Conservation (phyloP, 2,888 invertebrate species). For the Endotricha flammealis region DNA sequence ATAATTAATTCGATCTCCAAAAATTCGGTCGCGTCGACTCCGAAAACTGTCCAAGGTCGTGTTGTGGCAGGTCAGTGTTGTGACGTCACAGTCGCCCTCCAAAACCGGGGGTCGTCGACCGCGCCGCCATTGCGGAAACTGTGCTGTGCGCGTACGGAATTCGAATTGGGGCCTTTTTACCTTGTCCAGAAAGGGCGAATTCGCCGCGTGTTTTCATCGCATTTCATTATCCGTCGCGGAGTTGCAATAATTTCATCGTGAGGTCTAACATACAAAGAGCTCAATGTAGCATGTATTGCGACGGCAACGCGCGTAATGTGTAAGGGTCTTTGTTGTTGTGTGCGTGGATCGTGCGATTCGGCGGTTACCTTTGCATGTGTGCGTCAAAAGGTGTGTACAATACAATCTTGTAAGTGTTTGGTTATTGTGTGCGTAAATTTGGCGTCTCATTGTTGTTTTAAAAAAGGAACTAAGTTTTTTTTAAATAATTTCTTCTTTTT, state of each 20-base stretch:
- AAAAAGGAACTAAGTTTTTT: conserved; percentile 3
- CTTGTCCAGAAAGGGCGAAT: no score
- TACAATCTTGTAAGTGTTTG: conserved; percentile 19
- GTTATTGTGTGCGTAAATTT: conserved; percentile 37
- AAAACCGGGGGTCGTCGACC: conserved; percentile 66
- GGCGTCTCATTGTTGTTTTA: conserved; percentile 23
- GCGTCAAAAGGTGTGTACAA: conserved; percentile 13
- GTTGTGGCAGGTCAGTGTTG: conserved; percentile 66
- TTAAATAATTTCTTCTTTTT: neutral
- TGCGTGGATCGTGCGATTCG: conserved; percentile 39
- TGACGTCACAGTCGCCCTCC: conserved; percentile 75
- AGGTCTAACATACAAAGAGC: no score
- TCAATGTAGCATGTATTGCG: no score
- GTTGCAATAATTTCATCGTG: no score
- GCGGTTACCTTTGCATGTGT: conserved; percentile 15
- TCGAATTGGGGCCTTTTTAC: conserved; percentile 70
- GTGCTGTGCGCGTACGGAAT: conserved; percentile 72
- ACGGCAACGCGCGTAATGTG: no score
- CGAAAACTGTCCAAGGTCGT: conserved; percentile 65
- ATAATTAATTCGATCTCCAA: conserved; percentile 22
- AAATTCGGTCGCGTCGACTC: conserved; percentile 36
- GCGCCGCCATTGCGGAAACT: conserved; percentile 71
- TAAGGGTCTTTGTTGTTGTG: conserved; percentile 48
- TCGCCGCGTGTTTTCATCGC: no score
- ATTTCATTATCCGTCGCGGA: no score